Percentiles rank a stretch among this genome's conserved stretches.
Conservation (phyloP, 2,113 vertebrate genomes). For the Ginglymostoma cirratum region DNA sequence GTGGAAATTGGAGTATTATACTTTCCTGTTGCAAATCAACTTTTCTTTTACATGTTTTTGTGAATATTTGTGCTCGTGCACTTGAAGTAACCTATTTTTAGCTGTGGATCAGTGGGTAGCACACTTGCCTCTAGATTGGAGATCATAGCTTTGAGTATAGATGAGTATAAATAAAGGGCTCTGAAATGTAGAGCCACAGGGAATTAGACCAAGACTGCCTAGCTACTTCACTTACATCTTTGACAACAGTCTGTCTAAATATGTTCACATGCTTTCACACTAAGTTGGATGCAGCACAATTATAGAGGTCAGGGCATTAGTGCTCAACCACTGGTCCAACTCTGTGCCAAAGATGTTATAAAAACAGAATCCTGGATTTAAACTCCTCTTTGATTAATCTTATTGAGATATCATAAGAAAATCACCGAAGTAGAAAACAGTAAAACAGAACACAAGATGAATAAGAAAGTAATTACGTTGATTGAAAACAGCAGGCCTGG, state of each 20-base stretch:
- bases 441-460: neutral
- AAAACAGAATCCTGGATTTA: neutral
- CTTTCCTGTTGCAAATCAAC: neutral
- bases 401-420: neutral
- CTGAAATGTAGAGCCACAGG: neutral
- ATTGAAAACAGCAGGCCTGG: neutral
- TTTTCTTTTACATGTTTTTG: neutral
- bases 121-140: neutral
- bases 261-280: neutral
- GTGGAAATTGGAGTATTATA: neutral
- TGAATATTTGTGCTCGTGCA: neutral
- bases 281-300: neutral
- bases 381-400: neutral
- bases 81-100: neutral
- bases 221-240: neutral
- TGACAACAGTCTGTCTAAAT: neutral
- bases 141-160: neutral
- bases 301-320: neutral
- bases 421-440: neutral
- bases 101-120: neutral
- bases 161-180: neutral
- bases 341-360: neutral
- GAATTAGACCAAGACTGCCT: neutral
- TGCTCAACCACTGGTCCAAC: neutral
- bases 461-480: neutral